Conservation (phyloP, 92 coral and sea anemone species). For the Porites rus region DNA sequence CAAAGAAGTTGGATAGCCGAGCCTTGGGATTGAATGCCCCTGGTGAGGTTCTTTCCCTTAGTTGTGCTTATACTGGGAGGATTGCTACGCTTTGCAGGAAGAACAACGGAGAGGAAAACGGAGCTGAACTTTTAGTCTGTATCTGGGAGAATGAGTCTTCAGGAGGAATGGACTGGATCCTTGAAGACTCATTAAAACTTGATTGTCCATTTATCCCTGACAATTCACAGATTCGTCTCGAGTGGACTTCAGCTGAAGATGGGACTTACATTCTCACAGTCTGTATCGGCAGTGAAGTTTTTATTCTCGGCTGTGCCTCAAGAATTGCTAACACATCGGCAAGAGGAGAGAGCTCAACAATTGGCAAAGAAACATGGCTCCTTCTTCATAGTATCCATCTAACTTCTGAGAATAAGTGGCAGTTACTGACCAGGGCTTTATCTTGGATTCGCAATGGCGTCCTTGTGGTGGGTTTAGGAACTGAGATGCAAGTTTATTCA, state of each 20-base stretch:
- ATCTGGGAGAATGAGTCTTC: slow-evolving; percentile 98
- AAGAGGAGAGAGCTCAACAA: slow-evolving; percentile 70
- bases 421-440: slow-evolving; percentile 82
- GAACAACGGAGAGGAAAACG: slow-evolving; percentile 25
- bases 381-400: slow-evolving; percentile 85
- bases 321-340: slow-evolving; percentile 73
- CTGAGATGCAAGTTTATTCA: slow-evolving; percentile 97
- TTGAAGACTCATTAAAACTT: slow-evolving; percentile 85
- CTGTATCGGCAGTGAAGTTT: slow-evolving; percentile 86
- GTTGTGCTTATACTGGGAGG: slow-evolving; percentile 93
- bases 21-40: slow-evolving; percentile 77
- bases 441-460: slow-evolving; percentile 96
- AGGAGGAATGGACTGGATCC: slow-evolving; percentile 95
- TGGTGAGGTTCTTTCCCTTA: slow-evolving; percentile 86
- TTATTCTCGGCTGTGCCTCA: slow-evolving; percentile 82
- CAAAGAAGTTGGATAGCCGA: background rate
- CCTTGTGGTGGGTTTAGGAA: slow-evolving; percentile 95
- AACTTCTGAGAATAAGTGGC: slow-evolving; percentile 92
- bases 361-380: slow-evolving; percentile 84
- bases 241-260: slow-evolving; percentile 96
- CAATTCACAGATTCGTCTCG: slow-evolving; percentile 83
- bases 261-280: slow-evolving; percentile 90
- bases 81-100: slow-evolving; percentile 90
- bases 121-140: slow-evolving; percentile 79
- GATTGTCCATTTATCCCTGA: slow-evolving; percentile 70